Evolutionary conservation across 2,888 invertebrate species (phyloP), one percentile per base, ranked within the genome.

Genomic region (Bombylius major): DNA sequence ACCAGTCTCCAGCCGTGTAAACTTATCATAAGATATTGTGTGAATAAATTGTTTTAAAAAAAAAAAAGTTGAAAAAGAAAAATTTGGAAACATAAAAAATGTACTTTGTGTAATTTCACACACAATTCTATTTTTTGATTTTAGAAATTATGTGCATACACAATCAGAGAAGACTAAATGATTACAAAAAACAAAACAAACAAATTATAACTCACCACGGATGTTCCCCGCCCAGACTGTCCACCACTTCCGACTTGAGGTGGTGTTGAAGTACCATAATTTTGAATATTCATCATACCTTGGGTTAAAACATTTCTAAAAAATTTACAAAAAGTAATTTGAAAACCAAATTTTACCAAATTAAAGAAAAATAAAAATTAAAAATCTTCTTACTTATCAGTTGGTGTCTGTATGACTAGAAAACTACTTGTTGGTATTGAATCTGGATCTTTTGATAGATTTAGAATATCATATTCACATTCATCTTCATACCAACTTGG

Each of bases 401-500:
- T 69, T 5, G 72, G 63, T 61, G 82, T 82, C 76, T 95, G 94
- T 62, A 96, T 93, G 55, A 97, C 89, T 69, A 96, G 79, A 78
- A 95, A 97, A 67, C 91, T 89, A 54, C 89, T 86, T 60, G 84
- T 81, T 50, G 86, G 84, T 59, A 85, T 76, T 42, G 82, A 78
- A 62, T 89, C 90, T 50, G 84, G 83, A 69, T 89, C 89, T 62
- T 83, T 83, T 57, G 82, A 82, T 52, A 90, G 76, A 68, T 87
- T 89, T 64, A 96, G 79, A 65, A 98, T 87, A 75, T 99, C 98
- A 68, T 96, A 86, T 75, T 98, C 97, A 70, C 94, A 95, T 75
- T 97, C 94, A 75, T 98, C 96, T 75, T 95, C 93, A 58, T 95
- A 81, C 96, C 97, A 98, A 61, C 86, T 85, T 8, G 91, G 89